Evolutionary conservation across 1,140 invertebrate genomes (phyloP).

Genomic region (Drosophila pallidifrons): DNA sequence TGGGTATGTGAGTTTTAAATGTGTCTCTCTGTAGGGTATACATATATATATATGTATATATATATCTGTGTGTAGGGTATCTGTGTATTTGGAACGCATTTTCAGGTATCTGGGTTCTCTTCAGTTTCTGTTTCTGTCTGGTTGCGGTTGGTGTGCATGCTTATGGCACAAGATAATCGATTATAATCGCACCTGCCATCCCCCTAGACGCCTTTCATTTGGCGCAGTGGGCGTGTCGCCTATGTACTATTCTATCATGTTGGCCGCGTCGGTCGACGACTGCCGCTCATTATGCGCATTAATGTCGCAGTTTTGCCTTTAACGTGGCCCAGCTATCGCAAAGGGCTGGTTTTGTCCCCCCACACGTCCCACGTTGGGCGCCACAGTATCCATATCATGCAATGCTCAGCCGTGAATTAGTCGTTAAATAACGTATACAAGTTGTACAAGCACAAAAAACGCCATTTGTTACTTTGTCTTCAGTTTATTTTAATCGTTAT

Average conservation of each 20-base stretch:
- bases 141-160: slow-evolving; percentile 13
- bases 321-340: slow-evolving; percentile 13
- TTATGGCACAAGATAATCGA: slow-evolving; percentile 61
- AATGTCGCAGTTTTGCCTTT: slow-evolving; percentile 58
- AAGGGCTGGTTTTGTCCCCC: slow-evolving; percentile 8
- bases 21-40: neutral
- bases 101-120: slow-evolving; percentile 31
- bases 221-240: slow-evolving; percentile 33
- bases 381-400: neutral
- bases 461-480: neutral
- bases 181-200: slow-evolving; percentile 53
- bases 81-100: slow-evolving; percentile 20
- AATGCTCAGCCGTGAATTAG: slow-evolving; percentile 11
- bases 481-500: neutral
- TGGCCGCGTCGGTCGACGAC: slow-evolving; percentile 36
- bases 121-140: slow-evolving; percentile 5
- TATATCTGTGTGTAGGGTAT: neutral
- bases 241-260: slow-evolving; percentile 27
- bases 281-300: slow-evolving; percentile 72
- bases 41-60: too few species aligned
- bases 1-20: slow-evolving; percentile 5
- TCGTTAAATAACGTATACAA: neutral
- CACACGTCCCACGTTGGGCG: slow-evolving; percentile 24
- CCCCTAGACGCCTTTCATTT: slow-evolving; percentile 12
- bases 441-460: neutral